Base-by-base conservation (phyloP, 2,797 vertebrate genomes). In the Apogon talboti region DNA sequence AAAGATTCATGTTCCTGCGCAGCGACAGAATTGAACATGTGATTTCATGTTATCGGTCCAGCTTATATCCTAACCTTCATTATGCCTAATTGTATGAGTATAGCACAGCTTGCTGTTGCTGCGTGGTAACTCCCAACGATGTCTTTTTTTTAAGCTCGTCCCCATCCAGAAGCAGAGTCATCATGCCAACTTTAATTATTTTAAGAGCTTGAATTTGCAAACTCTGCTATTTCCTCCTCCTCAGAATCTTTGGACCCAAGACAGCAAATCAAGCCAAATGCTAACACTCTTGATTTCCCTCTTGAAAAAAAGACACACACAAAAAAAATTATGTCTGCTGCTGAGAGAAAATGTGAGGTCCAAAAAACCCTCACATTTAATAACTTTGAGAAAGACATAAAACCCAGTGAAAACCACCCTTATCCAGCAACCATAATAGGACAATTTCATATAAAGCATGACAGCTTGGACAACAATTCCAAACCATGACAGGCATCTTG, bases 101-200 rank as follows among this genome's bases (percentile, higher is more conserved):
- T 18, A 84, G 66, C 43, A 15, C 71, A 65, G 62, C 69, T 62
- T 47, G 30, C 71, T 66, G 70, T 80, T 77, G 73, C 71, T 78
- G 63, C 63, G 72, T 74, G 72, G 68, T 71, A 75, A 78, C 79
- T 86, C 74, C 67, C 49, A 61, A 73, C 65, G 77, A 65, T 66
- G 75, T 61, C 53, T 82, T 76, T 5, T 66, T 82, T 86, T 77
- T 66, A 67, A 80, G 73, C 66, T 78, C 58, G 77, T 79, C 74
- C 68, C 28, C 21, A 3, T 89, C 76, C 63, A 83, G 64, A 89
- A 81, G 79, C 70, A 77, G 55, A 83, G 84, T 89, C 86, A 79
- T 85, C 75, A 67, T 70, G 87, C 86, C 81, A 88, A 87, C 76
- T 92, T 92, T 92, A 92, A 94, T 94, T 93, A 93, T 92, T 89